Conservation (phyloP, 2,113 vertebrate genomes). For the Empidonax traillii region DNA sequence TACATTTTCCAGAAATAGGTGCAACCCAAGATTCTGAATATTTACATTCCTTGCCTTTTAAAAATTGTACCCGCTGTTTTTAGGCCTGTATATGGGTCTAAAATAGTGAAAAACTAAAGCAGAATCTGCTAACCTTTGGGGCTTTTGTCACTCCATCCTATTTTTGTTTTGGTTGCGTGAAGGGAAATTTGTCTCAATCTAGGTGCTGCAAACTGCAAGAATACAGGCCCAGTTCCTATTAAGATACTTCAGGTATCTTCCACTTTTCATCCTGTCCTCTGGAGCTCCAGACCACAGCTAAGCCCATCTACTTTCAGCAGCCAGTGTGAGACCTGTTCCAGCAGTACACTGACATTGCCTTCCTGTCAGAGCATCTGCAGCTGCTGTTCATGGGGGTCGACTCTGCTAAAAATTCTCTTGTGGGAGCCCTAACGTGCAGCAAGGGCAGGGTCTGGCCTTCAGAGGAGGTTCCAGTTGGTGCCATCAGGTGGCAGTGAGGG, state of each 20-base stretch:
- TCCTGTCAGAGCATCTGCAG: neutral
- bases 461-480: neutral
- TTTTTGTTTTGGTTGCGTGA: neutral
- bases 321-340: neutral
- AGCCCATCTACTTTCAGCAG: neutral
- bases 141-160: neutral
- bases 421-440: neutral
- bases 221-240: neutral
- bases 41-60: neutral
- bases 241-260: neutral
- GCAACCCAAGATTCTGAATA: neutral
- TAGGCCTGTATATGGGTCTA: neutral
- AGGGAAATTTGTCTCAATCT: neutral
- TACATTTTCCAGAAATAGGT: constrained; percentile 29
- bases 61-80: neutral
- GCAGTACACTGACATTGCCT: fast-evolving
- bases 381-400: neutral
- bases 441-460: neutral
- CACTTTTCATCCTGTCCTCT: neutral
- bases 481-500: fast-evolving
- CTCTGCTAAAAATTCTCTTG: neutral
- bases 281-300: neutral
- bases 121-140: neutral
- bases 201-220: neutral
- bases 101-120: neutral